Percentiles rank a stretch among this genome's conserved stretches.
Conservation (phyloP, 2,797 vertebrate species). For the Poeciliopsis gracilis region DNA sequence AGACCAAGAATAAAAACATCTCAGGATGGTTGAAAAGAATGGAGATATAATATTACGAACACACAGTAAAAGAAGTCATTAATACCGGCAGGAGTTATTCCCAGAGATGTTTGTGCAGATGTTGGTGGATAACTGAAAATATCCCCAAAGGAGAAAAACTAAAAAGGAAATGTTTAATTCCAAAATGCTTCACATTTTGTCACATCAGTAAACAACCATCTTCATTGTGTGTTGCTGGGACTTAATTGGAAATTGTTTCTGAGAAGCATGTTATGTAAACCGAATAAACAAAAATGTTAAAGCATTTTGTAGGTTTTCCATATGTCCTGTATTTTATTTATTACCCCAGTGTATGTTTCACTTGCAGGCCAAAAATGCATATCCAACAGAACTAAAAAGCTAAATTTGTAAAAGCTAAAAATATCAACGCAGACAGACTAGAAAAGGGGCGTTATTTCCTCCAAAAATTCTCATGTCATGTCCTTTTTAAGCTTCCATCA, state of each 20-base stretch:
- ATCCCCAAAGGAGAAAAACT: background rate
- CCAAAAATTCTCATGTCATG: conserved; percentile 52
- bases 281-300: conserved; percentile 24
- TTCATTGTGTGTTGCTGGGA: background rate
- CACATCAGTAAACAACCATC: background rate
- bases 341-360: background rate
- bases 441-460: conserved; percentile 19
- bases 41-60: conserved; percentile 20
- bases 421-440: conserved; percentile 17
- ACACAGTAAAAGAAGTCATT: background rate
- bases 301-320: conserved; percentile 19
- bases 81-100: conserved; percentile 9
- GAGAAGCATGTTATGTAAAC: conserved; percentile 35
- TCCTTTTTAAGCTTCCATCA: conserved; percentile 76
- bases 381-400: conserved; percentile 1
- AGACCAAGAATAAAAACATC: conserved; percentile 43
- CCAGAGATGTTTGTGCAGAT: conserved; percentile 8
- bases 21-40: conserved; percentile 30
- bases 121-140: conserved; percentile 6
- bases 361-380: background rate
- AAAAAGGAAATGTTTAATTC: background rate
- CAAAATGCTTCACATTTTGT: background rate
- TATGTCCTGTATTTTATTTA: background rate
- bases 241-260: conserved; percentile 16
- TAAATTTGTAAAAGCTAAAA: conserved; percentile 31